Conservation (phyloP, 2,888 invertebrate species). For the Cantharis rufa region DNA sequence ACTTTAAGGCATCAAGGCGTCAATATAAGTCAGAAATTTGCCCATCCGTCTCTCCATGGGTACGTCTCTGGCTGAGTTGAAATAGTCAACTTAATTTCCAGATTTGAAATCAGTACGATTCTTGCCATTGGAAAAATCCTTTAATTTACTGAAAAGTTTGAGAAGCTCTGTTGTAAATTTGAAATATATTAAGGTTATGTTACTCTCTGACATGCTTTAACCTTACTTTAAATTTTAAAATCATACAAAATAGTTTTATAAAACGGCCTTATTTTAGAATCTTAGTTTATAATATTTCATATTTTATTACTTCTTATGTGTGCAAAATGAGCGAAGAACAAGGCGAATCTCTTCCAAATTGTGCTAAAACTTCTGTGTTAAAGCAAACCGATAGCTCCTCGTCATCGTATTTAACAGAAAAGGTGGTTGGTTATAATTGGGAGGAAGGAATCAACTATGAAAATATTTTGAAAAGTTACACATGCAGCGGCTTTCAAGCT, state of each 20-base stretch:
- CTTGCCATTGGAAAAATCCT: no score
- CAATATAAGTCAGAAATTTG: no score
- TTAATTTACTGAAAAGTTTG: not conserved
- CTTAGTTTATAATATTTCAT: not conserved
- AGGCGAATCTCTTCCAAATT: not conserved
- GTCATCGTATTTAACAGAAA: constrained; percentile 47
- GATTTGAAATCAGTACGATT: no score
- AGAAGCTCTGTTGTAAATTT: not conserved
- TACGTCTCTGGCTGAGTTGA: no score
- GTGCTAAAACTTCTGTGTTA: not conserved
- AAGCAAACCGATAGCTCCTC: not conserved
- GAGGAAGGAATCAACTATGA: constrained; percentile 86
- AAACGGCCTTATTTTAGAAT: not conserved
- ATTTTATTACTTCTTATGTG: not conserved
- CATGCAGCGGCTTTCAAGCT: constrained; percentile 93
- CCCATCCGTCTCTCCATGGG: no score
- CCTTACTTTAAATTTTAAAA: not conserved
- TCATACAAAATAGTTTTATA: not conserved
- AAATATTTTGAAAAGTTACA: constrained; percentile 78
- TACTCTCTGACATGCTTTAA: not conserved
- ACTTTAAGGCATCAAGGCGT: no score
- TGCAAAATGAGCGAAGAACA: not conserved
- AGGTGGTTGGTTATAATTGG: constrained; percentile 90
- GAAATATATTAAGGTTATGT: not conserved
- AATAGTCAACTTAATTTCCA: no score